Base-by-base conservation (phyloP, 2,888 invertebrate species). In the Orthosia incerta region DNA sequence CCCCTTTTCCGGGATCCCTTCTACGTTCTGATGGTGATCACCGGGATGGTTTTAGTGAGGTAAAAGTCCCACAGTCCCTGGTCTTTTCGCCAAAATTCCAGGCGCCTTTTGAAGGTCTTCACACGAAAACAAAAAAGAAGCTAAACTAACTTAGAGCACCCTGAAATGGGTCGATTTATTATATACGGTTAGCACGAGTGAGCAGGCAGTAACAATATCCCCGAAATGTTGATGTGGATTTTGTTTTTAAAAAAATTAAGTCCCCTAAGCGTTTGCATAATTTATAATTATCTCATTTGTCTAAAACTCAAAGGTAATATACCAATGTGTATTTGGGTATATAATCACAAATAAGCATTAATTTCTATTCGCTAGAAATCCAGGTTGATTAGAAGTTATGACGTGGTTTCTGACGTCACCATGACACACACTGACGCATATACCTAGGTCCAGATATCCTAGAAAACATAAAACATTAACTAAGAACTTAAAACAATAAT, bases 401-500 rank as follows among this genome's bases (percentile, higher is more conserved):
- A 16, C 23, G 56, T 18, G 31, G 18, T 71, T 66, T 50, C 12
- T 71, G 39, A 57, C 51, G 45, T 53, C 23, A 23, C 18, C 48
- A 45, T 66, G 23, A 23, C 57, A 57, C 56, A 57, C 23, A 64
- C 15, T 61, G 51, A 31, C n/a, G 23, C 23, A 61, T 23, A 53
- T 45, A 50, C 18, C 48, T 15, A 39, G 39, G 9, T 39, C 39
- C 39, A 39, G 26, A 55, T 56, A 20, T 45, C 66, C 50, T 59
- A 71, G 57, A 66, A 45, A 23, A 31, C 45, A 45, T n/a, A 59
- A 45, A 67, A 51, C 1, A 39, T 26, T 57, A 57, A 23, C 15
- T 67, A 50, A 23, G 16, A 59, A 46, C 26, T 59, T 45, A 57
- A 50, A 64, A 64, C n/a, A 66, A 26, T 16, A 51, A 66, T 51